Evolutionary conservation across 35 echinoderm and acorn worm species (phyloP).

Genomic region (Ophioderma brevispina): DNA sequence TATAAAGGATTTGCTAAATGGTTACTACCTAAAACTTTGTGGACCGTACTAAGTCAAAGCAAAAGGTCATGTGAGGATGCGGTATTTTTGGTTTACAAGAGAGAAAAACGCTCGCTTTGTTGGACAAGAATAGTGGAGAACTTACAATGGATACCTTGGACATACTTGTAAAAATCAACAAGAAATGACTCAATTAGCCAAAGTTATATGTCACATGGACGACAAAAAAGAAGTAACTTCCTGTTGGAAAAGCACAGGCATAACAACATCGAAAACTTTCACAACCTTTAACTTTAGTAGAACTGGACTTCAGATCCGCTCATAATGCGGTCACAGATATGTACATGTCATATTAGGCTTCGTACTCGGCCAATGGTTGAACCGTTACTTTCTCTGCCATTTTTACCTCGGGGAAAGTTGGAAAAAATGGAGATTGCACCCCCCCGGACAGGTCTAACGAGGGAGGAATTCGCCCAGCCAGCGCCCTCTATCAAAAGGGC

Average conservation of each 20-base stretch:
- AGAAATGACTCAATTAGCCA: conserved; percentile 46
- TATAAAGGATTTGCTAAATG: background rate
- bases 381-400: conserved; percentile 80
- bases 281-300: conserved; percentile 48
- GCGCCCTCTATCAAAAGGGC: background rate
- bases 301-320: conserved; percentile 51
- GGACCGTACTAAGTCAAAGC: conserved; percentile 57
- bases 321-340: conserved; percentile 64
- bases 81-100: conserved; percentile 38
- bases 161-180: background rate
- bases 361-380: conserved; percentile 46
- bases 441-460: conserved; percentile 36
- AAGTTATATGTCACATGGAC: conserved; percentile 34
- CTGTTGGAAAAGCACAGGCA: conserved; percentile 55
- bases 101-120: conserved; percentile 23
- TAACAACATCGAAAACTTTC: conserved; percentile 69
- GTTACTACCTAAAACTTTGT: conserved; percentile 52
- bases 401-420: conserved; percentile 47
- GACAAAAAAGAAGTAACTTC: conserved; percentile 53
- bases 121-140: conserved; percentile 28
- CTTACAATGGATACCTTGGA: background rate
- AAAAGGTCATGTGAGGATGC: conserved; percentile 46
- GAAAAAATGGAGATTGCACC: conserved; percentile 61
- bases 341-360: conserved; percentile 64
- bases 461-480: conserved; percentile 18